Evolutionary conservation across 2,888 invertebrate genomes (phyloP).

Genomic region (Erannis defoliaria): DNA sequence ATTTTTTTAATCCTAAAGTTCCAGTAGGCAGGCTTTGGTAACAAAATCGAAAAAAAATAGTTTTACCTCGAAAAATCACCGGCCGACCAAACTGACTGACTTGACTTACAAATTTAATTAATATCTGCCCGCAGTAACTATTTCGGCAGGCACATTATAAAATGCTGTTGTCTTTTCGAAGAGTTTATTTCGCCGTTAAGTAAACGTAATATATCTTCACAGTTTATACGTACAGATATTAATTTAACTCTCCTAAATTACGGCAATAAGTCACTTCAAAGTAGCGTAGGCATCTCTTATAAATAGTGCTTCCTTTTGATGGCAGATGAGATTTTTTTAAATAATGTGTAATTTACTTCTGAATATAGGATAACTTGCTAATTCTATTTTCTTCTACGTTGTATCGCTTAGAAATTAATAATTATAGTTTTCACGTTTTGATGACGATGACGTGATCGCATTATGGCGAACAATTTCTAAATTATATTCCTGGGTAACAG

Average conservation of each 20-base stretch:
- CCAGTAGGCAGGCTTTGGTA: too few species aligned
- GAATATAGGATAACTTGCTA: background rate
- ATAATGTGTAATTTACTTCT: background rate
- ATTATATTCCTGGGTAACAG: too few species aligned
- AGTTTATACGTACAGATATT: constrained; percentile 22
- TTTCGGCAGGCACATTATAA: constrained; percentile 12
- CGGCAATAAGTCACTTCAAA: constrained; percentile 28
- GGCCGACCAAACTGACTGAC: background rate
- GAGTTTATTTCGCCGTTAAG: constrained; percentile 23
- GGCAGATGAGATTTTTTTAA: constrained; percentile 2
- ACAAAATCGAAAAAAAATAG: too few species aligned
- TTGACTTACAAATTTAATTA: background rate
- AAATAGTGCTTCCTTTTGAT: constrained; percentile 11
- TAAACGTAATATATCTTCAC: constrained; percentile 28
- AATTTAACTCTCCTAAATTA: constrained; percentile 28
- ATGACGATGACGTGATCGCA: too few species aligned
- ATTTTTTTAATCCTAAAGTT: too few species aligned
- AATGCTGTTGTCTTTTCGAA: constrained; percentile 16
- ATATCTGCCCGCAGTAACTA: constrained; percentile 10
- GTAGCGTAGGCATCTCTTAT: constrained; percentile 12
- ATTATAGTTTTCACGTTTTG: too few species aligned
- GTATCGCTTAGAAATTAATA: too few species aligned
- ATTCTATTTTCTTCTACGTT: too few species aligned
- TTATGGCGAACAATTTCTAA: too few species aligned
- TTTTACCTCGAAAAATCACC: background rate